These are phyloP conservation scores for Macaca mulatta DNA, from an alignment of 2,113 vertebrate species.

Conservation along the genomic window DNA sequence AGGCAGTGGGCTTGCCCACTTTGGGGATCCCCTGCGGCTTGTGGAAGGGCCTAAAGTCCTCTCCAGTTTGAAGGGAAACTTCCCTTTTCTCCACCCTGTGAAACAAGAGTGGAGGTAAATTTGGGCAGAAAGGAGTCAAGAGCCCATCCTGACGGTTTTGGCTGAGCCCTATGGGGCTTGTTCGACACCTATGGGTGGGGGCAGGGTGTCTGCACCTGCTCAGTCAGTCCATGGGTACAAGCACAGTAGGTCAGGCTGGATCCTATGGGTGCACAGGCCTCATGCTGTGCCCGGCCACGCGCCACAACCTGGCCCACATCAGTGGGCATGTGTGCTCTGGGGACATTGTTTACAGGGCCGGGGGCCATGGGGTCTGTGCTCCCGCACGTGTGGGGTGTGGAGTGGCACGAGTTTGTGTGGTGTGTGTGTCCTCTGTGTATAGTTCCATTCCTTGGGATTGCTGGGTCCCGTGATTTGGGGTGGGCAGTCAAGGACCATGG, in stretches of 20 bases:
- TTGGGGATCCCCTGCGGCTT: fast-evolving
- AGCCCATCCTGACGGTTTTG: fast-evolving
- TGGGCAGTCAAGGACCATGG: fast-evolving
- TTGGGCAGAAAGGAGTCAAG: neutral
- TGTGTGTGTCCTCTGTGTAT: fast-evolving
- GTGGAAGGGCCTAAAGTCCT: neutral
- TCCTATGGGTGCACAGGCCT: neutral
- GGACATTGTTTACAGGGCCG: fast-evolving
- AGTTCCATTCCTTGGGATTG: fast-evolving
- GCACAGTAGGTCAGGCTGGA: neutral
- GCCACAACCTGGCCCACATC: no score
- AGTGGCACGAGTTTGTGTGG: fast-evolving
- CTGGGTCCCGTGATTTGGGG: fast-evolving
- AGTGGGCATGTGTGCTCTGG: fast-evolving
- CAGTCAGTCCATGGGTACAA: fast-evolving
- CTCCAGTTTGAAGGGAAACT: neutral
- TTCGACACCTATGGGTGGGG: fast-evolving
- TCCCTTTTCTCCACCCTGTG: neutral
- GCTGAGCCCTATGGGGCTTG: neutral
- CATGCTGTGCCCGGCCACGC: fast-evolving
- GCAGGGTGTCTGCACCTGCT: fast-evolving
- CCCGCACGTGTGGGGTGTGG: fast-evolving
- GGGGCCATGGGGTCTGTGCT: fast-evolving
- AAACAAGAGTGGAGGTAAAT: neutral
- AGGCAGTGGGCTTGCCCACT: fast-evolving